These are phyloP conservation scores for Pseudorhombus dupliciocellatus DNA, from an alignment of 2,113 vertebrate species.

Conservation along the genomic window DNA sequence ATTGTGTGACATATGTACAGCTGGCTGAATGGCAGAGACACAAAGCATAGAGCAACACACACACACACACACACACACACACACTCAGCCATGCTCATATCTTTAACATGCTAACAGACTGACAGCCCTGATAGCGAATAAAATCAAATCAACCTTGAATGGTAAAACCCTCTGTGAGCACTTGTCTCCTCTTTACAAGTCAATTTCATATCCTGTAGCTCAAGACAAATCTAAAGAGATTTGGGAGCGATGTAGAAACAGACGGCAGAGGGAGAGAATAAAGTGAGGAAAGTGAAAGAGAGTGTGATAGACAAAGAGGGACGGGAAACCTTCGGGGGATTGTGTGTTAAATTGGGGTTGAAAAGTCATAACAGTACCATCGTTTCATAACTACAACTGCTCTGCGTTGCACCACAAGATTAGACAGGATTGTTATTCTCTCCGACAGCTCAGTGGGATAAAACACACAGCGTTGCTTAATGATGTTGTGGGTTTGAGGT, in stretches of 20 bases:
- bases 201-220: conserved; percentile 75
- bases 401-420: conserved; percentile 19
- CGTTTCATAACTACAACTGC: conserved; percentile 37
- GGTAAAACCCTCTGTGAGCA: conserved; percentile 73
- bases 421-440: conserved; percentile 36
- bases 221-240: conserved; percentile 73
- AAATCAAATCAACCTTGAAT: conserved; percentile 81
- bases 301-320: conserved; percentile 41
- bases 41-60: conserved; percentile 36
- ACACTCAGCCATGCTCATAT: conserved; percentile 41
- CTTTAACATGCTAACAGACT: conserved; percentile 76
- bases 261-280: conserved; percentile 30
- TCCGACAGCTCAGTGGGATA: conserved; percentile 32
- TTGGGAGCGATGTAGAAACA: conserved; percentile 47
- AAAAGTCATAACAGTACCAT: conserved; percentile 57
- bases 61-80: conserved; percentile 14
- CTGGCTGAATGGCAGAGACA: conserved; percentile 69
- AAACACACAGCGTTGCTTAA: conserved; percentile 38
- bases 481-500: conserved; percentile 40
- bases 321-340: conserved; percentile 69
- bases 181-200: conserved; percentile 76
- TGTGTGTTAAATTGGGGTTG: conserved; percentile 71
- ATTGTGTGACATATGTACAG: conserved; percentile 73
- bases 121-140: conserved; percentile 66
- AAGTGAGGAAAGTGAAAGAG: conserved; percentile 40